These are phyloP conservation scores for Ursus arctos DNA, from an alignment of 2,113 vertebrate species.

Conservation along the genomic window DNA sequence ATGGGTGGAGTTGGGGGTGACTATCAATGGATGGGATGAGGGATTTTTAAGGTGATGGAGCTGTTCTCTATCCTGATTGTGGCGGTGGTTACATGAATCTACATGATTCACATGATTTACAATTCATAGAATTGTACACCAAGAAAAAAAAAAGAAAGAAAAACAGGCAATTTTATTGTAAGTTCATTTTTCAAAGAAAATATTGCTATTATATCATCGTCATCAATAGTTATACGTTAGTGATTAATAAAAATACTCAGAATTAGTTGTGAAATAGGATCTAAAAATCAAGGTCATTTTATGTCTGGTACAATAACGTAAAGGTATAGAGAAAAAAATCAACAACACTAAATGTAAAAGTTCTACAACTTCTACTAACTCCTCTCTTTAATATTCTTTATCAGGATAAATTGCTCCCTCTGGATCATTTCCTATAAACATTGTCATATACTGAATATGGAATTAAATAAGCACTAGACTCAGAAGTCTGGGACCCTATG, in stretches of 20 bases:
- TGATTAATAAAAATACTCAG: constrained; percentile 70
- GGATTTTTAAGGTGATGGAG: constrained; percentile 61
- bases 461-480: no score
- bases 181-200: constrained; percentile 68
- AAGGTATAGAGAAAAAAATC: constrained; percentile 59
- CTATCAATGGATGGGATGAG: constrained; percentile 52
- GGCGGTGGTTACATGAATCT: constrained; percentile 68
- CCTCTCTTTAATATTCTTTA: no score
- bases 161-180: constrained; percentile 64
- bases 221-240: constrained; percentile 63
- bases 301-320: constrained; percentile 66
- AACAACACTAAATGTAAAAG: background rate
- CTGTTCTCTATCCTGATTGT: constrained; percentile 58
- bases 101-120: constrained; percentile 49
- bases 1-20: background rate
- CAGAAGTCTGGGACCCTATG: no score
- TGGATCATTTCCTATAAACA: no score
- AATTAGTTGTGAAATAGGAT: constrained; percentile 72
- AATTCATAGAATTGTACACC: constrained; percentile 62
- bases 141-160: background rate
- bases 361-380: no score
- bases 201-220: constrained; percentile 61
- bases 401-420: no score
- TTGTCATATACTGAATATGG: no score
- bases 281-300: constrained; percentile 69